Base-by-base conservation (phyloP, 2,113 vertebrate genomes). In the Centropus bengalensis region DNA sequence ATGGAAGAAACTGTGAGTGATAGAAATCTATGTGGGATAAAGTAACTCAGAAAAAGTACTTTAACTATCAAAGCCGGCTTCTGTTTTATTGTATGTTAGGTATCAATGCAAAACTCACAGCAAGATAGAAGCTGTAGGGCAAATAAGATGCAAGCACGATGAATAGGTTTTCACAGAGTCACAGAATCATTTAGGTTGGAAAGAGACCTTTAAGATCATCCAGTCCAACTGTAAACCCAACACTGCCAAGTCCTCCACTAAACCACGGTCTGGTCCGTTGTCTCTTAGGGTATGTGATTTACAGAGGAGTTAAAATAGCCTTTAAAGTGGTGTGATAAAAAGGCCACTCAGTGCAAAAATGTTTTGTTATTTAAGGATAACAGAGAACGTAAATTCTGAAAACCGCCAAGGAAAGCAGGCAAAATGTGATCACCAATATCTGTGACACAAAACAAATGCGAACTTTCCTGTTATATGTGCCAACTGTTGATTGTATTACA, bases 281-380 rank as follows among this genome's bases (percentile, higher is more conserved):
- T 49, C 23, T 49, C 66, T 77, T 55, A 30, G 21, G 14, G 7
- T 68, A 71, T 54, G 30, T 18, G 49, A 91, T 89, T 96, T 93
- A 82, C 10, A 58, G 49, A 67, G 40, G 10, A 73, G 54, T 87
- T 87, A 76, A 75, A 87, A 56, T 21, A 64, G 40, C 45, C 62
- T 87, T 79, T 73, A 66, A 89, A 87, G 93, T 22, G 58, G 40
- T 5, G 6, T n/a, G 23, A 64, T 76, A 79, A 89, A 91, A 87
- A 69, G 58, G 52, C 44, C 58, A 36, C 56, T 75, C 73, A 56
- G 22, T 36, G 44, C 47, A 47, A 89, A 88, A 84, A 60, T 70
- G 92, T 89, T 24, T 42, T 75, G 32, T 84, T 86, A 78, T 82
- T 89, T 91, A 83, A 79, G 40, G 58, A 76, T 76, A 89, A 69